Percentiles rank a stretch among this genome's conserved stretches.
phyloP scores from a whole-genome alignment of 2,888 invertebrate species.

The Nomada ruficornis region DNA sequence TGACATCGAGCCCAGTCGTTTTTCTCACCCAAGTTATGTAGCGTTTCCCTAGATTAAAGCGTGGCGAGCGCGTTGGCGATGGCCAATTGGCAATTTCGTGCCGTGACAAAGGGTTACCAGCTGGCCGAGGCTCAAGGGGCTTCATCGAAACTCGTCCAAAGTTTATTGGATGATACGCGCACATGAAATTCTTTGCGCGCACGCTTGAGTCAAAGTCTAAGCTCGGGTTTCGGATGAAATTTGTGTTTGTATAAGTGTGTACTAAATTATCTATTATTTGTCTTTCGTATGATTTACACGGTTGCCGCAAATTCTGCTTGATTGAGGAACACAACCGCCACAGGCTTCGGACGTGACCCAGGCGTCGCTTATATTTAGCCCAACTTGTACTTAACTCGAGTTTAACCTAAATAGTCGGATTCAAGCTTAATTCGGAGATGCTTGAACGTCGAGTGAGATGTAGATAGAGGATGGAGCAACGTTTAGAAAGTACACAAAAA shows the following conservation, averaged over 20 bases:
- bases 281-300: background rate
- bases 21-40: conserved; percentile 2
- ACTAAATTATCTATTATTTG: background rate
- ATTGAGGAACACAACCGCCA: background rate
- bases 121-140: conserved; percentile 46
- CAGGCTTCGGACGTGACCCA: conserved; percentile 15
- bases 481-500: background rate
- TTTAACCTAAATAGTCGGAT: conserved; percentile 27
- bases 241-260: background rate
- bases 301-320: background rate
- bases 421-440: conserved; percentile 20
- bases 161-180: background rate
- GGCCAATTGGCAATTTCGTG: conserved; percentile 57
- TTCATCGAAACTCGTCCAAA: conserved; percentile 8
- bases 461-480: background rate
- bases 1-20: background rate
- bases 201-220: background rate
- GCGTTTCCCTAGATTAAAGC: conserved; percentile 34
- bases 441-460: conserved; percentile 23
- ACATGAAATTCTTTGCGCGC: too few relatives aligned
- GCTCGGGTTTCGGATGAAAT: background rate
- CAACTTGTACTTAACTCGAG: conserved; percentile 33
- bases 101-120: conserved; percentile 22
- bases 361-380: conserved; percentile 19
- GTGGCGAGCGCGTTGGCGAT: conserved; percentile 12